A percentile compares a stretch with the other conserved stretches of the same genome.
These are phyloP conservation scores for Caiman crocodilus DNA, from an alignment of 2,797 vertebrate species.

Conservation along the genomic window DNA sequence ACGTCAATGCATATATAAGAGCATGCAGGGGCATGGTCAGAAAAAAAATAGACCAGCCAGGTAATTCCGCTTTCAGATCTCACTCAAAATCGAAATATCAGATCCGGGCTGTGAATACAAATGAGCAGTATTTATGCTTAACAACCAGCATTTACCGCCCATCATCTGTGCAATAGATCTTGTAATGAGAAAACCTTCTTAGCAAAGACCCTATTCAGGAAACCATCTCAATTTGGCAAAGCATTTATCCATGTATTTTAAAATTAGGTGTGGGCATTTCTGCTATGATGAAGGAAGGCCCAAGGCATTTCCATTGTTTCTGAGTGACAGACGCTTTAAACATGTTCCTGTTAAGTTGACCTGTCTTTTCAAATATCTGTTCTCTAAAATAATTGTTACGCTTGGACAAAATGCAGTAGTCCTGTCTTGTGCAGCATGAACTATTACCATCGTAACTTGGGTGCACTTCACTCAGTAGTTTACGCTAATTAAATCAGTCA, in stretches of 20 bases:
- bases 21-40: too few relatives aligned
- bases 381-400: neutral
- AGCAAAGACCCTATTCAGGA: neutral
- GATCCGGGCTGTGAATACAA: neutral
- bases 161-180: neutral
- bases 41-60: too few relatives aligned
- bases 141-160: neutral
- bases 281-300: neutral
- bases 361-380: neutral
- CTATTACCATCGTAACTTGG: neutral
- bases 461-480: neutral
- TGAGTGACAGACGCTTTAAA: neutral
- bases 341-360: rapidly evolving
- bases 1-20: too few relatives aligned
- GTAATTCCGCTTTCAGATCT: neutral
- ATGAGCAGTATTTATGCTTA: neutral
- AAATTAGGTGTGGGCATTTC: neutral
- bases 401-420: neutral
- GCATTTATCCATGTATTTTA: neutral
- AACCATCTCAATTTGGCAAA: neutral
- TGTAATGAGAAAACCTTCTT: neutral
- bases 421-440: neutral
- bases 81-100: neutral
- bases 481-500: neutral
- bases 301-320: neutral